These are phyloP conservation scores for Drosophila aff. DNA, from an alignment of 1,140 invertebrate genomes.

Conservation along the genomic window DNA sequence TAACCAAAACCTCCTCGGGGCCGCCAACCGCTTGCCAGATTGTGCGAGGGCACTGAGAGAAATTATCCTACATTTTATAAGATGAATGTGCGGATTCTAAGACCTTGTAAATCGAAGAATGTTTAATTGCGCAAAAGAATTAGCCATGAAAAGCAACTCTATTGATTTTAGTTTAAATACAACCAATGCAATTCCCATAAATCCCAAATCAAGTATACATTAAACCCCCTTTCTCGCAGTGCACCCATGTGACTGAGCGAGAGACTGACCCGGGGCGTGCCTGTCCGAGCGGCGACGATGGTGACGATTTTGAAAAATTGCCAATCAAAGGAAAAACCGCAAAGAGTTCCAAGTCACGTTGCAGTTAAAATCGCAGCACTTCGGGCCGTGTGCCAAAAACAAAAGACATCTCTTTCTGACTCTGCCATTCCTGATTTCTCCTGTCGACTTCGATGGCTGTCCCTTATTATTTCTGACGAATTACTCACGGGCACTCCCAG, in stretches of 20 bases:
- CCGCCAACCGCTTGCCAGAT: slow-evolving; percentile 45
- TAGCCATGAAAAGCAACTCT: background rate
- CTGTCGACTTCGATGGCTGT: background rate
- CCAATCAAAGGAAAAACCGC: slow-evolving; percentile 76
- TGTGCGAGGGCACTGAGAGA: slow-evolving; percentile 29
- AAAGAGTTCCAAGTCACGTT: slow-evolving; percentile 75
- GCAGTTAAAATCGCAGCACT: slow-evolving; percentile 63
- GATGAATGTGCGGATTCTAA: background rate
- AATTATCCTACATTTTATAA: background rate
- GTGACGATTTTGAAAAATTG: slow-evolving; percentile 82
- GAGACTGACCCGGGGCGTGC: slow-evolving; percentile 39
- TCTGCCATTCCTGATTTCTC: slow-evolving; percentile 27
- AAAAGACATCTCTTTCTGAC: slow-evolving; percentile 59
- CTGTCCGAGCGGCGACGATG: slow-evolving; percentile 42
- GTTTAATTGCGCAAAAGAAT: too few relatives aligned
- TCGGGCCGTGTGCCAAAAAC: slow-evolving; percentile 64
- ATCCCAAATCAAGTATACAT: background rate
- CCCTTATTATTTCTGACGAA: slow-evolving; percentile 61
- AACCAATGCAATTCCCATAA: background rate
- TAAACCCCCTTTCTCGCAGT: slow-evolving; percentile 7
- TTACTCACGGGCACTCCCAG: slow-evolving; percentile 53
- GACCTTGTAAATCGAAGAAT: background rate
- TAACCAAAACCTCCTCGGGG: slow-evolving; percentile 64
- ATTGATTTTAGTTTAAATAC: background rate
- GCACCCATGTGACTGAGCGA: slow-evolving; percentile 1